These are phyloP conservation scores for Toxotes chatareus DNA, from an alignment of 2,113 vertebrate species.

Conservation along the genomic window DNA sequence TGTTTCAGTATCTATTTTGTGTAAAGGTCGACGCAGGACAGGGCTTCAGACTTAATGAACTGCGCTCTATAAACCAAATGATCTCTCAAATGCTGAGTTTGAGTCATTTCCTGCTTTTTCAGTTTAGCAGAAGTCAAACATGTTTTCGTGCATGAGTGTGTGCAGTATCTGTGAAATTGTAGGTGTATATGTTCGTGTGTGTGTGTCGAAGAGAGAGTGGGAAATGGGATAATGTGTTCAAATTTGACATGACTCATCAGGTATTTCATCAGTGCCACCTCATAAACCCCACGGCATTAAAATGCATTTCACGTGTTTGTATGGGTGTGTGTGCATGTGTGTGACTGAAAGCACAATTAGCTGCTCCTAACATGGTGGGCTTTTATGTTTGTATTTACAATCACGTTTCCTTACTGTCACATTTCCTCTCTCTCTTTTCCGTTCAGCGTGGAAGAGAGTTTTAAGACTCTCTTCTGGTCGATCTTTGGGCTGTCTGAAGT, in stretches of 20 bases:
- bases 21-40: background rate
- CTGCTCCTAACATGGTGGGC: background rate
- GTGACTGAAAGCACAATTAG: conserved; percentile 24
- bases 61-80: conserved; percentile 4
- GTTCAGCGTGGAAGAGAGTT: conserved; percentile 96
- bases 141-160: background rate
- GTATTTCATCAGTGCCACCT: conserved; percentile 69
- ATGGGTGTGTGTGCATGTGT: conserved; percentile 8
- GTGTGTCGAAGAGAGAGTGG: background rate
- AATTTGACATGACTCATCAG: conserved; percentile 69
- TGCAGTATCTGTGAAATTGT: conserved; percentile 25
- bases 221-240: conserved; percentile 46
- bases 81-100: conserved; percentile 29
- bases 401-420: conserved; percentile 6
- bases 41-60: conserved; percentile 27
- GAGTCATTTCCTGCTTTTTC: conserved; percentile 9
- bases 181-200: conserved; percentile 9
- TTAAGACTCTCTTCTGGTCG: conserved; percentile 99
- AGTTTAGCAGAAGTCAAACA: background rate
- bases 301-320: conserved; percentile 23
- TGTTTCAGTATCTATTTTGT: background rate
- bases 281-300: conserved; percentile 56
- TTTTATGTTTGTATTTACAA: conserved; percentile 28
- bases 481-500: conserved; percentile 98
- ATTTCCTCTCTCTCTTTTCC: conserved; percentile 8